Percentiles rank a stretch among this genome's conserved stretches.
phyloP scores from a whole-genome alignment of 2,797 vertebrate genomes.

The Coregonus sp. region DNA sequence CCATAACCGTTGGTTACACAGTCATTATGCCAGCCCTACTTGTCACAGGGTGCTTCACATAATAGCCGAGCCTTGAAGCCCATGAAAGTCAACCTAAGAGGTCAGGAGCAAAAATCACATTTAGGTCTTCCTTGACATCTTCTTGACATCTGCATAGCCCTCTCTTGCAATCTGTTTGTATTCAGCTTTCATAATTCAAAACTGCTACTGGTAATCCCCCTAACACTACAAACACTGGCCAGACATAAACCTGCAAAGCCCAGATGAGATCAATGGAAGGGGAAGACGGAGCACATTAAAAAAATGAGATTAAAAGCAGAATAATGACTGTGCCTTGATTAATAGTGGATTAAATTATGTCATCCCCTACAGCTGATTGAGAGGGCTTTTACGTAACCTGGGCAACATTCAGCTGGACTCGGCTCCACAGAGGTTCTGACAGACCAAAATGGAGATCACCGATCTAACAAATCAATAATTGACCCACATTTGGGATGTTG shows the following conservation, averaged over 20 bases:
- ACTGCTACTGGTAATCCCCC: slow-evolving; percentile 9
- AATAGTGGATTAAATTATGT: slow-evolving; percentile 1
- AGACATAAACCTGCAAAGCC: slow-evolving; percentile 6
- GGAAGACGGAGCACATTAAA: slow-evolving; percentile 5
- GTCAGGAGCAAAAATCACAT: slow-evolving; percentile 1
- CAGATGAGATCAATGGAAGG: background rate
- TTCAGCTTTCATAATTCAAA: slow-evolving; percentile 21
- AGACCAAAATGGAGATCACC: background rate
- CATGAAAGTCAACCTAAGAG: background rate
- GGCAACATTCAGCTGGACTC: background rate
- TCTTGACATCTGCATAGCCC: background rate
- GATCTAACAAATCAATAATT: background rate
- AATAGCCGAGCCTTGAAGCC: background rate
- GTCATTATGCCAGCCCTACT: background rate
- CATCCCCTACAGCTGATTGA: background rate
- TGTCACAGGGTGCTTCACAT: background rate
- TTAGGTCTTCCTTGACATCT: background rate
- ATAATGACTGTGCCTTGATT: background rate
- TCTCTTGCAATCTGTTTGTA: background rate
- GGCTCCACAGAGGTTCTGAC: background rate
- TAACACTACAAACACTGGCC: background rate
- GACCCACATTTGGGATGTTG: background rate
- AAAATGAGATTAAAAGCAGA: slow-evolving; percentile 10
- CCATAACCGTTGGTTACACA: too few species aligned
- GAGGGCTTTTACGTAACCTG: background rate